Percentiles rank a stretch among this genome's conserved stretches.
These are phyloP conservation scores for Pseudochirops cupreus DNA, from an alignment of 2,797 vertebrate genomes.

Conservation along the genomic window DNA sequence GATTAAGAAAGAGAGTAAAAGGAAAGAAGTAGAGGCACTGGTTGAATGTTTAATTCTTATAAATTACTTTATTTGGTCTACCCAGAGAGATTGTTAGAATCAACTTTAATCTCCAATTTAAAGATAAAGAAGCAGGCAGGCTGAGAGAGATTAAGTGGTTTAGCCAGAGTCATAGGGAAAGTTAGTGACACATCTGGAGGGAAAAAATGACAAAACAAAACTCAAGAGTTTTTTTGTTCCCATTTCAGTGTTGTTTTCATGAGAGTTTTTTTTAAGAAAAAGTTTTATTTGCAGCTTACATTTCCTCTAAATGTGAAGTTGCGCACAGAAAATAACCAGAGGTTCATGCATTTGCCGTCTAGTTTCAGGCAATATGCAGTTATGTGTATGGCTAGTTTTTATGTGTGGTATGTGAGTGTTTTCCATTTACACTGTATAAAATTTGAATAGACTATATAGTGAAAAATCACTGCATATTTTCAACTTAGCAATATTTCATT, in stretches of 20 bases:
- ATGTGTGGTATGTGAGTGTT: conserved; percentile 41
- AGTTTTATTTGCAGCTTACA: neutral
- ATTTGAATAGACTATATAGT: conserved; percentile 66
- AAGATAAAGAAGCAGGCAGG: neutral
- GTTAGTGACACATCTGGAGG: neutral
- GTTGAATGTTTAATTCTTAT: neutral
- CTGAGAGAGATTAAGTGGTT: neutral
- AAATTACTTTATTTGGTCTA: neutral
- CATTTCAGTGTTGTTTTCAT: neutral
- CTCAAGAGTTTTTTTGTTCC: neutral
- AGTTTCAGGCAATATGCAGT: neutral
- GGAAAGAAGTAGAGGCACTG: neutral
- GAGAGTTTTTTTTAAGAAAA: neutral
- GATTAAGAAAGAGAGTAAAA: neutral
- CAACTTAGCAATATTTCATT: conserved; percentile 66
- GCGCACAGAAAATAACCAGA: neutral
- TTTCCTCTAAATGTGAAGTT: neutral
- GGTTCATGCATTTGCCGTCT: neutral
- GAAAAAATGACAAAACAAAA: neutral
- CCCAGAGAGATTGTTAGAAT: too few relatives aligned
- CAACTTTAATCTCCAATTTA: neutral
- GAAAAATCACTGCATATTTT: conserved; percentile 63
- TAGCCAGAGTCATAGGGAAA: neutral
- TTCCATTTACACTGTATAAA: conserved; percentile 75
- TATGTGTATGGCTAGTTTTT: neutral